These are phyloP conservation scores for Caenorhabditis macrosperma DNA, from an alignment of 2,888 invertebrate species.

Conservation along the genomic window DNA sequence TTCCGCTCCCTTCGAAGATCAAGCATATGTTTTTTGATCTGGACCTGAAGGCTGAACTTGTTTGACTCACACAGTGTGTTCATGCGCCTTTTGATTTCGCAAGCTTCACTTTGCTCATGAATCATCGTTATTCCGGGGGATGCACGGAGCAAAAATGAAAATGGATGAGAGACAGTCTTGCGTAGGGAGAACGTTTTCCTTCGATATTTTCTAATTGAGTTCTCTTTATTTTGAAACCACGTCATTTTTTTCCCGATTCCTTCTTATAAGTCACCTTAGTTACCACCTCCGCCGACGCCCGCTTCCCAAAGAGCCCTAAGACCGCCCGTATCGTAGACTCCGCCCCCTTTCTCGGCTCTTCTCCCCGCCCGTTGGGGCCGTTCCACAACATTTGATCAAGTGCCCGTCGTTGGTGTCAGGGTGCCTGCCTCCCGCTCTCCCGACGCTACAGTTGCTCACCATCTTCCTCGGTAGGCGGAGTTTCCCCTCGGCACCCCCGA, in stretches of 20 bases:
- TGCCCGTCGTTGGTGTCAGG: slow-evolving; percentile 31
- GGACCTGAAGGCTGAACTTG: not conserved
- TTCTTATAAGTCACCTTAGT: too few relatives aligned
- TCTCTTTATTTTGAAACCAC: not conserved
- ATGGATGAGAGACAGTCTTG: not conserved
- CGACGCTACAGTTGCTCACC: slow-evolving; percentile 34
- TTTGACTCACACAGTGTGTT: not conserved
- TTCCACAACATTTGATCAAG: slow-evolving; percentile 49
- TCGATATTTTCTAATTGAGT: too few relatives aligned
- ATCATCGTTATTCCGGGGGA: not conserved
- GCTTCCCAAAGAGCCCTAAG: slow-evolving; percentile 19
- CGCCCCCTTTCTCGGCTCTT: slow-evolving; percentile 25
- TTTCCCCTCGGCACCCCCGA: too few relatives aligned
- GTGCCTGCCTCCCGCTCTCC: not conserved
- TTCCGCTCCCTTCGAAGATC: too few relatives aligned
- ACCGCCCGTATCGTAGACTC: slow-evolving; percentile 25
- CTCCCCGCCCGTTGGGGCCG: slow-evolving; percentile 11
- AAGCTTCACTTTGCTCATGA: slow-evolving; percentile 7
- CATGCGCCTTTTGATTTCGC: slow-evolving; percentile 6
- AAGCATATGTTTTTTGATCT: not conserved
- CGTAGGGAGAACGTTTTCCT: too few relatives aligned
- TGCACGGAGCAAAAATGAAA: not conserved
- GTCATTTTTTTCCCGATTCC: not conserved
- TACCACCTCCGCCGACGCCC: too few relatives aligned
- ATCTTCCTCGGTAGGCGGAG: not conserved